A percentile compares a stretch with the other conserved stretches of the same genome.
Evolutionary conservation across 2,888 invertebrate genomes (phyloP).

Genomic region (Tortrix viridana): DNA sequence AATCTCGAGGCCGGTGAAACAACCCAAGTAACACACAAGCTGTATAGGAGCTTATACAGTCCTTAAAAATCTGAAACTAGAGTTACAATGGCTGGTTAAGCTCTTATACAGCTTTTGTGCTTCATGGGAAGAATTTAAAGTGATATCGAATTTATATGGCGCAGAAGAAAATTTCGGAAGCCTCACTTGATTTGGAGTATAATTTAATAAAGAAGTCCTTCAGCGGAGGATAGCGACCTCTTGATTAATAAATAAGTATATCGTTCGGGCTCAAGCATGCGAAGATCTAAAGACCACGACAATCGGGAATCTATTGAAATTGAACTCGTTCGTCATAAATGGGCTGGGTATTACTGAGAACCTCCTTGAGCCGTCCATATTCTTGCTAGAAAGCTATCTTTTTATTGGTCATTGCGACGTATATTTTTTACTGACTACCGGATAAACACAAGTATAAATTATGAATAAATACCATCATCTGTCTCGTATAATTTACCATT

Average conservation of each 20-base stretch:
- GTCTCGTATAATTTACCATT: no score
- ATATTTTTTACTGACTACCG: no score
- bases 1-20: background rate
- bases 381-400: no score
- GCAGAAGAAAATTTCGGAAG: constrained; percentile 49
- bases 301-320: background rate
- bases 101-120: no score
- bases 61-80: no score
- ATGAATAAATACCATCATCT: no score
- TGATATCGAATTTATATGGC: constrained; percentile 52
- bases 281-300: background rate
- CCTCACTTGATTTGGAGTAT: constrained; percentile 59
- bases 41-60: no score
- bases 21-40: no score
- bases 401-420: no score
- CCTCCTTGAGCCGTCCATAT: background rate
- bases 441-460: no score
- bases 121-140: constrained; percentile 57
- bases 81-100: no score
- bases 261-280: background rate
- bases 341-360: background rate
- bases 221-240: constrained; percentile 53
- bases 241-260: constrained; percentile 40
- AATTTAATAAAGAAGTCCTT: constrained; percentile 55
- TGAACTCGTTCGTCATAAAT: background rate